These are phyloP conservation scores for honey bee (Apis mellifera) DNA, from an alignment of 1,140 invertebrate genomes.

Conservation along the genomic window Amel_HAv3.1 CM009946.2:3870501-3871000, in stretches of 20 bases:
- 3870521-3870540: background rate
- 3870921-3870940: slow-evolving; percentile 59
- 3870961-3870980: slow-evolving; percentile 73
- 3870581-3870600: slow-evolving; percentile 64
- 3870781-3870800: slow-evolving; percentile 57
- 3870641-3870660: slow-evolving; percentile 66
- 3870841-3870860: slow-evolving; percentile 26
- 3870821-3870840: slow-evolving; percentile 68
- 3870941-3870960: slow-evolving; percentile 69
- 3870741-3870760: slow-evolving; percentile 76
- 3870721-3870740: slow-evolving; percentile 66
- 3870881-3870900: slow-evolving; percentile 63
- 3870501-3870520: too few relatives aligned
- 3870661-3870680: slow-evolving; percentile 60
- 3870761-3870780: slow-evolving; percentile 74
- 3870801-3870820: slow-evolving; percentile 68
- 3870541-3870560: background rate
- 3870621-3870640: slow-evolving; percentile 56
- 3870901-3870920: slow-evolving; percentile 59
- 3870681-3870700: slow-evolving; percentile 40
- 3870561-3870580: slow-evolving; percentile 20
- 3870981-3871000: slow-evolving; percentile 82
- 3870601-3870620: slow-evolving; percentile 61
- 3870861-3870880: slow-evolving; percentile 55
- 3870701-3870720: slow-evolving; percentile 1